These are phyloP conservation scores for Tretioscincus oriximinensis DNA, from an alignment of 2,113 vertebrate species.

Conservation along the genomic window DNA sequence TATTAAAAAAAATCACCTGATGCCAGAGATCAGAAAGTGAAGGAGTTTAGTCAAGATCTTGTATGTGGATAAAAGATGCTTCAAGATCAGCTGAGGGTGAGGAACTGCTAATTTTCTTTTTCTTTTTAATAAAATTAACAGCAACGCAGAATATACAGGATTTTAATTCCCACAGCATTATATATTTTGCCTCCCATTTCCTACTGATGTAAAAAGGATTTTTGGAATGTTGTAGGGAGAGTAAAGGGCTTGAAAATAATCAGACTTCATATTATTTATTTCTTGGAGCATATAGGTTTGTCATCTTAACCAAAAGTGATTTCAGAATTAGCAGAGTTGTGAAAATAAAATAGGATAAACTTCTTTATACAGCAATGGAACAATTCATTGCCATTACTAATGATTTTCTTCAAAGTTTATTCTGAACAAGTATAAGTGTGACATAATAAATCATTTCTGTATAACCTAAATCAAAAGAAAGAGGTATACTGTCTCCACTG, in stretches of 20 bases:
- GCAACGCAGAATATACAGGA: too few species aligned
- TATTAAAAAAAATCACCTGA: too few species aligned
- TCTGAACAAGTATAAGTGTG: background rate
- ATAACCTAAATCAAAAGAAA: background rate
- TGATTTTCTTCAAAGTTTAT: background rate
- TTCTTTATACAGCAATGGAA: background rate
- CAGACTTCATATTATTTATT: background rate
- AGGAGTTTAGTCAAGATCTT: too few species aligned
- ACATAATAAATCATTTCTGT: background rate
- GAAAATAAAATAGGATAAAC: background rate
- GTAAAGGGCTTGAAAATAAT: too few species aligned
- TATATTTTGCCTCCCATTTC: too few species aligned
- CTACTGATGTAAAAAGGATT: background rate
- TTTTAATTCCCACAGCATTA: too few species aligned
- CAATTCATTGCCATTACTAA: background rate
- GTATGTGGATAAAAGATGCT: too few species aligned
- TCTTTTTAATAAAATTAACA: too few species aligned
- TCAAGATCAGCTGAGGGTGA: too few species aligned
- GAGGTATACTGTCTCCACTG: background rate
- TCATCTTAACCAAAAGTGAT: background rate
- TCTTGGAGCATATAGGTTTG: background rate
- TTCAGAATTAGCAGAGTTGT: background rate
- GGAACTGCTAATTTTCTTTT: too few species aligned
- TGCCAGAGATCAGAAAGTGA: too few species aligned
- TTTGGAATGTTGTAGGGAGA: too few species aligned